Evolutionary conservation across 2,113 vertebrate genomes (phyloP), one percentile per base, ranked within the genome.

Genomic region (Pica pica): DNA sequence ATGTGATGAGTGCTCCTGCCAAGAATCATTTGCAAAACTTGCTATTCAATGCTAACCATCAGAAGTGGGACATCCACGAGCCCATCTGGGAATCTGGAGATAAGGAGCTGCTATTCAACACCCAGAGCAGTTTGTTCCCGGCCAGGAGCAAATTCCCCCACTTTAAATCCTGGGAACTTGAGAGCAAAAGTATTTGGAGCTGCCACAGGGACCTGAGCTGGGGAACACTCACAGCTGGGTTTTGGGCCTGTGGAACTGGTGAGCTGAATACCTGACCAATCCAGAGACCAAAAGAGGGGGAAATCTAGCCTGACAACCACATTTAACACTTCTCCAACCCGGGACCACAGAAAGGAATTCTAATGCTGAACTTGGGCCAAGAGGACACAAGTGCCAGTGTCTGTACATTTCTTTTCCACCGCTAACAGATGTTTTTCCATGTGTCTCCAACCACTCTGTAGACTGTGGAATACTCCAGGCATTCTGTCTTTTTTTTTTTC

Each of bases 11-110:
- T 42, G 27, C 69, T 96, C 78, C 92, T 94, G 93, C 78, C 93
- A 97, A 95, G 87, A 94, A 94, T 86, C 61, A 91, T 95, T 94
- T 94, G 78, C 83, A 86, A 84, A 95, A 96, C 84, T 95, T 94
- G 46, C 89, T 87, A 95, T 96, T 95, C 93, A 94, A 13, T 61
- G 69, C 93, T 80, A 86, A 65, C 68, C 87, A 83, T 13, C 57
- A 87, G 44, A 93, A 96, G 85, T 53, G 88, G 81, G 87, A 52
- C 70, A 89, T 59, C 56, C 90, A 83, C 68, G 42, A 80, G 47
- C 90, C 90, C 92, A 95, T 93, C 95, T 94, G 93, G 59, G 81
- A 70, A 93, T 85, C 57, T 86, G 92, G 61, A 96, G 90, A 95
- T 89, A 95, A 97, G 95, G 52, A 89, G 93, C 49, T 61, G 75